phyloP scores from a whole-genome alignment of 2,113 vertebrate genomes.

The Toxotes jaculatrix region DNA sequence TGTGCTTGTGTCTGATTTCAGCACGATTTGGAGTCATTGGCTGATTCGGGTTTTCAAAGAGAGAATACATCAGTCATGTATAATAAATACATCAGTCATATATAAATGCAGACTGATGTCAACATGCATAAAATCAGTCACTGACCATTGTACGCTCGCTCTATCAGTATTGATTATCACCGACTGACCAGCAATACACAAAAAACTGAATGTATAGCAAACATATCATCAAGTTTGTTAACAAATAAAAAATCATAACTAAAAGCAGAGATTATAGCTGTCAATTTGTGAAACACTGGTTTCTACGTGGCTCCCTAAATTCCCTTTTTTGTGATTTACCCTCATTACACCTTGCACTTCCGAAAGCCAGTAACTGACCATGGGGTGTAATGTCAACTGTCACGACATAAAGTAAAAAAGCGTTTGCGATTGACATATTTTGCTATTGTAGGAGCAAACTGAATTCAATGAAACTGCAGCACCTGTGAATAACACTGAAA shows the following conservation, averaged over 20 bases:
- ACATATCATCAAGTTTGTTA: not conserved
- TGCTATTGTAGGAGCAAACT: not conserved
- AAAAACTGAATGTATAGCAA: not conserved
- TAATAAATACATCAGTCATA: not conserved
- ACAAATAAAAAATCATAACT: not conserved
- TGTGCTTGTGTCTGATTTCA: not conserved
- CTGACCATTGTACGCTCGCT: not conserved
- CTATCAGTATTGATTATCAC: not conserved
- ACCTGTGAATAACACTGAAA: slow-evolving; percentile 23
- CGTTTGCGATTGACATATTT: not conserved
- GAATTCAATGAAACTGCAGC: not conserved
- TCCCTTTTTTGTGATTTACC: slow-evolving; percentile 4
- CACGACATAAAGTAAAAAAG: not conserved
- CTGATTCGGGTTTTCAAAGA: not conserved
- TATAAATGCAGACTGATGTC: not conserved
- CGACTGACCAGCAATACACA: not conserved
- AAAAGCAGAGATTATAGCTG: not conserved
- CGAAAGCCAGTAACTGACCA: not conserved
- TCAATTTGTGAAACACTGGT: not conserved
- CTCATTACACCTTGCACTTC: not conserved
- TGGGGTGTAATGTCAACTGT: not conserved
- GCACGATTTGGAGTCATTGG: not conserved
- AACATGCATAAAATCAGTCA: slow-evolving; percentile 2
- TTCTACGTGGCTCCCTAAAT: not conserved
- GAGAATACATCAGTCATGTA: not conserved